Percentiles rank a stretch among this genome's conserved stretches.
Conservation (phyloP, 2,888 invertebrate genomes). For the Tigriopus californicus region DNA sequence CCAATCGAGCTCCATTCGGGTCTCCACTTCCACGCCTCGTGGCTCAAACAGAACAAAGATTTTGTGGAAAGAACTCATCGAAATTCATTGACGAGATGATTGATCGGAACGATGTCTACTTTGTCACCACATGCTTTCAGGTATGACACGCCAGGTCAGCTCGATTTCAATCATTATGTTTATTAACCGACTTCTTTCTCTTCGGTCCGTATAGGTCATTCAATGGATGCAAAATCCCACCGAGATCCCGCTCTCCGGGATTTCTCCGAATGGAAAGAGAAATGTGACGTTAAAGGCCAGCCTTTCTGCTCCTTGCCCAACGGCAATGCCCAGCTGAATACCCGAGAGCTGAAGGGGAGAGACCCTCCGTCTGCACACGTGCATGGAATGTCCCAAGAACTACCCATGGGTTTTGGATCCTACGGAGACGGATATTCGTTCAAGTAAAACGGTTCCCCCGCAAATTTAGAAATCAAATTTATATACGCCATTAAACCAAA, state of each 20-base stretch:
- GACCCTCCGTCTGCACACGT: conserved; percentile 74
- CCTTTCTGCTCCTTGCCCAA: conserved; percentile 81
- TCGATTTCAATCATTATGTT: too few species aligned
- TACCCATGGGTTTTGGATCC: conserved; percentile 89
- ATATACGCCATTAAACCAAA: too few species aligned
- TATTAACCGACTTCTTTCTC: too few species aligned
- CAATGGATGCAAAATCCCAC: conserved; percentile 94
- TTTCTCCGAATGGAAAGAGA: conserved; percentile 88
- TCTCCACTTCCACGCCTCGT: conserved; percentile 75
- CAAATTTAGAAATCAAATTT: too few species aligned
- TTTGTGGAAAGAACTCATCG: conserved; percentile 71
- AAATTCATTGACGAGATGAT: conserved; percentile 87
- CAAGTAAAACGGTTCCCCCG: not conserved
- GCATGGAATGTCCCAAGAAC: conserved; percentile 88
- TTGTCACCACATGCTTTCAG: conserved; percentile 67
- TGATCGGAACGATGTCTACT: conserved; percentile 72
- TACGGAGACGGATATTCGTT: conserved; percentile 50
- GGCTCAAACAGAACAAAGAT: conserved; percentile 83
- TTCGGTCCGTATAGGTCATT: too few species aligned
- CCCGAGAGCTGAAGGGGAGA: conserved; percentile 78
- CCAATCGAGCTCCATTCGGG: conserved; percentile 73
- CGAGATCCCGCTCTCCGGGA: conserved; percentile 63
- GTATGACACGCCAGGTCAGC: conserved; percentile 24
- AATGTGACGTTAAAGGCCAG: conserved; percentile 82
- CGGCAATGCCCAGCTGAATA: conserved; percentile 66